These are phyloP conservation scores for Amphipyra berbera DNA, from an alignment of 2,888 invertebrate species.

Conservation along the genomic window DNA sequence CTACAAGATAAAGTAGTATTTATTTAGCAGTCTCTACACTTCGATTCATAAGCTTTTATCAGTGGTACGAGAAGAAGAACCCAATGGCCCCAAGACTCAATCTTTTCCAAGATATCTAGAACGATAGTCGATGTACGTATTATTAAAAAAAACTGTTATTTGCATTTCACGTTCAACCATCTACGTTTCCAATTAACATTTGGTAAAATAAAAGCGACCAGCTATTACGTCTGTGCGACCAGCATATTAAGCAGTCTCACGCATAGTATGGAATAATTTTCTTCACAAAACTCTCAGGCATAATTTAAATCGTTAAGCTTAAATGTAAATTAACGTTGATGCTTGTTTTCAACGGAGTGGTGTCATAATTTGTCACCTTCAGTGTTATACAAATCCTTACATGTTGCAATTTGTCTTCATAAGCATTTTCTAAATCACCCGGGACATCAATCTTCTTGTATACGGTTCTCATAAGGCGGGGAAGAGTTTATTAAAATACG, in stretches of 20 bases:
- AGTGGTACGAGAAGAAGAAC: no score
- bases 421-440: slow-evolving; percentile 43
- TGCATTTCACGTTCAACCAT: no score
- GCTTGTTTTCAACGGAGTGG: slow-evolving; percentile 21
- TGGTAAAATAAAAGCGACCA: no score
- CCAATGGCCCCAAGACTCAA: no score
- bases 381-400: slow-evolving; percentile 29
- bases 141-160: no score
- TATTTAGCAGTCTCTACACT: no score
- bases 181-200: no score
- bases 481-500: slow-evolving; percentile 5
- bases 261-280: neutral
- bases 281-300: neutral
- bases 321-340: slow-evolving; percentile 17
- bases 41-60: no score
- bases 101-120: no score
- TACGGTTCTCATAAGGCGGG: slow-evolving; percentile 26
- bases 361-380: slow-evolving; percentile 46
- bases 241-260: neutral
- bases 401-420: slow-evolving; percentile 53
- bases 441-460: slow-evolving; percentile 50
- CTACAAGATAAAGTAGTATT: no score
- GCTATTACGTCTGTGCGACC: no score
- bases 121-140: no score
- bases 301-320: slow-evolving; percentile 15